These are phyloP conservation scores for Meandrusa payeni DNA, from an alignment of 2,888 invertebrate species.

Conservation along the genomic window DNA sequence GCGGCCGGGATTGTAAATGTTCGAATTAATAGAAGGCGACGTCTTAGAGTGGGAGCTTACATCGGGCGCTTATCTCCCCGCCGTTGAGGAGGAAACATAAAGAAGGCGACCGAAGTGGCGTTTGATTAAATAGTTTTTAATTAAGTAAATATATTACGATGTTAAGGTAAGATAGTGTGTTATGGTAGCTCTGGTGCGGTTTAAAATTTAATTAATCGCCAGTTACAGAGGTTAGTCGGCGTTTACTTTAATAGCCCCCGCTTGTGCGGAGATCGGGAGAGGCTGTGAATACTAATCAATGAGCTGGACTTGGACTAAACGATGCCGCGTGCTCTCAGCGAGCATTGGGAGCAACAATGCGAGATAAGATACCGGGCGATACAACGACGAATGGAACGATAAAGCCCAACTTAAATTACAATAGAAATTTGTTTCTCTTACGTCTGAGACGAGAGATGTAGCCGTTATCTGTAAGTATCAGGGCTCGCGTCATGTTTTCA, in stretches of 20 bases:
- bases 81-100: constrained; percentile 18
- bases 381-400: neutral
- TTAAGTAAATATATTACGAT: constrained; percentile 20
- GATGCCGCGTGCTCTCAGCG: too few relatives aligned
- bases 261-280: too few relatives aligned
- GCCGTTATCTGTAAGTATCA: too few relatives aligned
- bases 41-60: neutral
- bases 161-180: constrained; percentile 6
- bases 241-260: too few relatives aligned
- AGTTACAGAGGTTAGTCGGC: neutral
- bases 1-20: constrained; percentile 11
- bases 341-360: too few relatives aligned
- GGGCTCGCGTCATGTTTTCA: too few relatives aligned
- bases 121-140: constrained; percentile 20
- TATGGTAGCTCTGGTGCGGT: constrained; percentile 2
- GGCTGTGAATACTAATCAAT: too few relatives aligned
- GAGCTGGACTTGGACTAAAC: too few relatives aligned
- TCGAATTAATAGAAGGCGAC: constrained; percentile 8
- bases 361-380: constrained; percentile 4
- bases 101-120: constrained; percentile 1
- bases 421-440: constrained; percentile 4
- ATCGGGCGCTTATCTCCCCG: neutral
- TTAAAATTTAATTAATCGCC: constrained; percentile 20
- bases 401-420: neutral
- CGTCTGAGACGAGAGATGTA: too few relatives aligned